A percentile compares a stretch with the other conserved stretches of the same genome.
These are phyloP conservation scores for Hippocampus barbouri DNA, from an alignment of 2,113 vertebrate genomes.

Conservation along the genomic window DNA sequence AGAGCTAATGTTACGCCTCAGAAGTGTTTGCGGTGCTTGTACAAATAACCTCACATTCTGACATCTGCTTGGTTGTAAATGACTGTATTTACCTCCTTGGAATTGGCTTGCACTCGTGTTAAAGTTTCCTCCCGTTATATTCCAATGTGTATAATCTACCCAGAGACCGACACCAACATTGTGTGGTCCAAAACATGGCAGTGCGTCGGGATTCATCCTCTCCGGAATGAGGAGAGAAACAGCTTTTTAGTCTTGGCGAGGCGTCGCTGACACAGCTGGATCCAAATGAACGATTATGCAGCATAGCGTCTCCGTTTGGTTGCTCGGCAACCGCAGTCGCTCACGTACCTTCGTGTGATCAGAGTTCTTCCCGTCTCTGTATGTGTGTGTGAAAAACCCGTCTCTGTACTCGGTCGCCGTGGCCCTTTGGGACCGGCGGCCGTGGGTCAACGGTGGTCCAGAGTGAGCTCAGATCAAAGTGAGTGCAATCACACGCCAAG, in stretches of 20 bases:
- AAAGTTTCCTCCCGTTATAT: no score
- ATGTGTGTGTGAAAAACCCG: conserved; percentile 11
- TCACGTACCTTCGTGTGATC: conserved; percentile 37
- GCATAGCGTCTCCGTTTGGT: conserved; percentile 36
- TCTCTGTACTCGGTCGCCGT: conserved; percentile 21
- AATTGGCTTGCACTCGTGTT: no score
- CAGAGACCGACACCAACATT: not conserved
- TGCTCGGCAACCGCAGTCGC: conserved; percentile 53
- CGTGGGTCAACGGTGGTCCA: not conserved
- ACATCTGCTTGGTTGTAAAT: no score
- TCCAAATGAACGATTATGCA: conserved; percentile 51
- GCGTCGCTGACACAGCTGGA: conserved; percentile 60
- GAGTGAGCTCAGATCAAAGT: conserved; percentile 6
- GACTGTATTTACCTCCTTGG: no score
- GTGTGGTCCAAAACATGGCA: not conserved
- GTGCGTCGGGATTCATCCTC: not conserved
- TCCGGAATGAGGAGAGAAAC: conserved; percentile 7
- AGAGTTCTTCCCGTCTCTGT: conserved; percentile 1
- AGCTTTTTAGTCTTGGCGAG: conserved; percentile 25
- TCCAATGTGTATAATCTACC: no score
- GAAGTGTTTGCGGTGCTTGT: not conserved
- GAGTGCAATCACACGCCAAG: conserved; percentile 19
- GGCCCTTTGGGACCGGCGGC: conserved; percentile 6
- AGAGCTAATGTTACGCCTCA: not conserved
- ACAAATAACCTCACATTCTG: no score